Evolutionary conservation across 2,888 invertebrate species (phyloP), one percentile per base, ranked within the genome.

Genomic region (Alcis repandata): DNA sequence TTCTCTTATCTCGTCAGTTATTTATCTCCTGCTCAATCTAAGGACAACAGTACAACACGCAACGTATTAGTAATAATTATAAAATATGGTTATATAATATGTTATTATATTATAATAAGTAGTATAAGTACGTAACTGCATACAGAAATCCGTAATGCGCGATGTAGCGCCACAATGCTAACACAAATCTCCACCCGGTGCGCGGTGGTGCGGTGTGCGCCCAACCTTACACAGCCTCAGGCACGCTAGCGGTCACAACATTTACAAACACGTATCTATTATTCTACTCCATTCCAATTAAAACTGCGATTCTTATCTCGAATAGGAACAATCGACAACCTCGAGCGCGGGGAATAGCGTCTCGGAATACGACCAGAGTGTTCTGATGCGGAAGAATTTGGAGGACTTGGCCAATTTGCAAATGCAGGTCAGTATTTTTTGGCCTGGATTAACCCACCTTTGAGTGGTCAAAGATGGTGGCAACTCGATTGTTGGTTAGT

Each of bases 341-440:
- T 94, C 94, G 40, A 94, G 94, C 67, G 87, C 94, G 46, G 94
- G 92, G 36, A 94, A 94, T 83, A 94, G 94, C 66, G 92, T 94
- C 0, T 91, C 92, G 13, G 94, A 94, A 69, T 94, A 91, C 62
- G 94, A 94, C 62, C 93, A 93, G 67, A 92, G 86, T 66, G 76
- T 92, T 58, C 79, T 94, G 59, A 94, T 93, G 94, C 86, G 93
- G 74, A 93, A 93, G 72, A 94, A 94, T 74, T 78, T 94, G 71
- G 94, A 94, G 76, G 94, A 94, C 71, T 74, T 94, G 69, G 93
- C 94, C 27, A 93, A 92, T 79, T 84, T 93, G 79, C 93, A 93
- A 82, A 93, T 93, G 92, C 92, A 93, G 90, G 92, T 91, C 69
- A 72, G 40, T 49, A 4, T n/a, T n/a, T n/a, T n/a, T n/a, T 36